A percentile compares a stretch with the other conserved stretches of the same genome.
Conservation (phyloP, 2,113 vertebrate species). For the Mus pahari region DNA sequence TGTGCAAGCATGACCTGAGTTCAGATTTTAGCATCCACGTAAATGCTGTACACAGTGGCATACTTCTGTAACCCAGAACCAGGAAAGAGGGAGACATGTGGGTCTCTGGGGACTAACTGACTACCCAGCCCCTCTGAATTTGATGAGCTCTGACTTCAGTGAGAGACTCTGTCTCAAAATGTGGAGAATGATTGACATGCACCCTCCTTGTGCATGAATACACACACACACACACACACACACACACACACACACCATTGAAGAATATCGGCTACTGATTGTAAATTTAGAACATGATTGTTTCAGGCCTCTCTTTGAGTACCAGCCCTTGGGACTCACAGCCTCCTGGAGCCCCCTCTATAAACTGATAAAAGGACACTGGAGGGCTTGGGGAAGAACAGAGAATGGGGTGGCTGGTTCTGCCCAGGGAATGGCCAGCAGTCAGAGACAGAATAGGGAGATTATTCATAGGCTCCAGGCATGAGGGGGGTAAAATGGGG, state of each 20-base stretch:
- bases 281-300: neutral
- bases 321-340: neutral
- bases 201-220: neutral
- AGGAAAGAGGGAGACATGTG: neutral
- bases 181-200: neutral
- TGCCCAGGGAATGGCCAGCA: neutral
- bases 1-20: neutral
- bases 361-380: neutral
- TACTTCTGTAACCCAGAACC: neutral
- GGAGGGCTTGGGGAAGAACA: neutral
- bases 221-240: neutral
- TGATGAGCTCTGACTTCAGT: neutral
- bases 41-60: no score
- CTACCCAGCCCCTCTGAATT: no score
- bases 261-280: constrained; percentile 4
- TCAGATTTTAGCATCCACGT: neutral
- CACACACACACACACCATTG: neutral
- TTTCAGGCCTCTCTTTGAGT: neutral
- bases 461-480: neutral
- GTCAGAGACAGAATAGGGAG: neutral
- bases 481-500: neutral
- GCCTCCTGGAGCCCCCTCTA: neutral
- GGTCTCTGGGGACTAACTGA: neutral
- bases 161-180: neutral
- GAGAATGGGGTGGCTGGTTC: neutral